These are phyloP conservation scores for Epirrhoe tristata DNA, from an alignment of 2,888 invertebrate species.

Conservation along the genomic window DNA sequence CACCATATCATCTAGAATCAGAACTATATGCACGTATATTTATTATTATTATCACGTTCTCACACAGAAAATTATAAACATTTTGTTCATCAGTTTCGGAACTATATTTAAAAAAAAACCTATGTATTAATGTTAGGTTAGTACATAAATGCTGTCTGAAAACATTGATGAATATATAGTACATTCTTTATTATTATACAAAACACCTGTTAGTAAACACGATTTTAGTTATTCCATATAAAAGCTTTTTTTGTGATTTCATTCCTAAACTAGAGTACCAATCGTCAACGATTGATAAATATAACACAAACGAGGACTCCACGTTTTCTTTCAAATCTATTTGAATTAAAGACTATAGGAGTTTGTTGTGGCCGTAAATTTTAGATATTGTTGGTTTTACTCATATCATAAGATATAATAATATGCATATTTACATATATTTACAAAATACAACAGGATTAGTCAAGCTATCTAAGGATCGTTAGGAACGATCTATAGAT, in stretches of 20 bases:
- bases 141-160: too few relatives aligned
- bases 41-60: background rate
- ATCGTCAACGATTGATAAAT: background rate
- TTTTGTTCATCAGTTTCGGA: too few relatives aligned
- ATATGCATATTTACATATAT: too few relatives aligned
- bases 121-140: too few relatives aligned
- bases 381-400: constrained; percentile 29
- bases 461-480: too few relatives aligned
- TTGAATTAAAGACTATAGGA: background rate
- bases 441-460: too few relatives aligned
- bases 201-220: background rate
- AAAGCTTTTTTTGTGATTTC: background rate
- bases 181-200: too few relatives aligned
- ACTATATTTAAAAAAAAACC: too few relatives aligned
- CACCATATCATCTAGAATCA: constrained; percentile 26
- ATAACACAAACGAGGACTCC: background rate
- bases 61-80: background rate
- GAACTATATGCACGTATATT: background rate
- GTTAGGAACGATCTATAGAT: too few relatives aligned
- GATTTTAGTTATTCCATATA: background rate
- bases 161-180: too few relatives aligned
- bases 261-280: background rate
- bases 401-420: constrained; percentile 35
- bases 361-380: background rate
- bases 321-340: background rate